Percentiles rank a stretch among this genome's conserved stretches.
Evolutionary conservation across 2,797 vertebrate genomes (phyloP).

Genomic region (Micropoecilia bifurca): DNA sequence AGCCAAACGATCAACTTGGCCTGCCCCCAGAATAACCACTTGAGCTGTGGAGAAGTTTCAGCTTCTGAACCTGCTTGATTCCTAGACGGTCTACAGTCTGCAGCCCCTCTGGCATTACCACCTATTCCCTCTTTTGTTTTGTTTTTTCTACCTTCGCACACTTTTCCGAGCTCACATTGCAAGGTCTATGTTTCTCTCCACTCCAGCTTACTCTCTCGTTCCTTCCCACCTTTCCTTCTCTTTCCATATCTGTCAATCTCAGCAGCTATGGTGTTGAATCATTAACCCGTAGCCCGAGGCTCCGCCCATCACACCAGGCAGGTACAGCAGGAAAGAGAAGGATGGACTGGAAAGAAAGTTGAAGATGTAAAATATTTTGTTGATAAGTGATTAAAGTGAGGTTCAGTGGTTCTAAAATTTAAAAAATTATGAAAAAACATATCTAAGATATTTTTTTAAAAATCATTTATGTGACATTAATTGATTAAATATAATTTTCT

Average conservation of each 20-base stretch:
- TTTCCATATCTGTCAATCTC: conserved; percentile 72
- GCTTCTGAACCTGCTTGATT: conserved; percentile 30
- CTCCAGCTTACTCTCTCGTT: conserved; percentile 22
- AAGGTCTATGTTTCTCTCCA: conserved; percentile 40
- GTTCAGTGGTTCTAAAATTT: background rate
- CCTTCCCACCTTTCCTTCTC: conserved; percentile 40
- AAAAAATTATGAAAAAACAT: background rate
- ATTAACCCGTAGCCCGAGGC: conserved; percentile 74
- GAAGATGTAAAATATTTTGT: background rate
- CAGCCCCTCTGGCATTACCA: conserved; percentile 40
- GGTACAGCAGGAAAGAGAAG: conserved; percentile 29
- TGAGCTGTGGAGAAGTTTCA: conserved; percentile 13
- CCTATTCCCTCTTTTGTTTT: conserved; percentile 13
- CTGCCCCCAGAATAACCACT: conserved; percentile 19
- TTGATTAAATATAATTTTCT: background rate
- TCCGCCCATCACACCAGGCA: conserved; percentile 76
- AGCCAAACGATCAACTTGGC: conserved; percentile 24
- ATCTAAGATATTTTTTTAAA: background rate
- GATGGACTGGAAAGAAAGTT: conserved; percentile 17
- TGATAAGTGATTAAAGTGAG: background rate
- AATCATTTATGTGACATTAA: background rate
- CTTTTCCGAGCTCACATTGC: conserved; percentile 44
- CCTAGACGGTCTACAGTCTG: conserved; percentile 19
- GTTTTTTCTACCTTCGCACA: conserved; percentile 21
- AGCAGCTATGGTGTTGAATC: conserved; percentile 68